These are phyloP conservation scores for Petaurus breviceps DNA, from an alignment of 2,113 vertebrate genomes.

Conservation along the genomic window DNA sequence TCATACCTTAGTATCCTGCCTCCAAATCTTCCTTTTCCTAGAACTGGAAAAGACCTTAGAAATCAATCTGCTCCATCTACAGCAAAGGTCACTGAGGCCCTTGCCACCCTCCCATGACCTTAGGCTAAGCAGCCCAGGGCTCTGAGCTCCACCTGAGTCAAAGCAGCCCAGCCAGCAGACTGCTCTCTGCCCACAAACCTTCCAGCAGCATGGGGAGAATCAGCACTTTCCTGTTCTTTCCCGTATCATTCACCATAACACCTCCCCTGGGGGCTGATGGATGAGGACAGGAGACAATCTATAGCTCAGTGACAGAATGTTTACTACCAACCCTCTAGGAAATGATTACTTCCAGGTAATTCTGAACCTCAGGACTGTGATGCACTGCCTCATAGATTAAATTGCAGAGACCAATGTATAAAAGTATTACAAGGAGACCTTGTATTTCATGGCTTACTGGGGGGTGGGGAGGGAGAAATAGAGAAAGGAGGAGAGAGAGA, in stretches of 20 bases:
- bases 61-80: neutral
- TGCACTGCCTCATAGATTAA: constrained; percentile 69
- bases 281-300: constrained; percentile 58
- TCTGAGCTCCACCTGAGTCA: neutral
- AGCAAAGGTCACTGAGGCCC: neutral
- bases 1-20: neutral
- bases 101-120: neutral
- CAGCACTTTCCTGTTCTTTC: constrained; percentile 19
- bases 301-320: constrained; percentile 59
- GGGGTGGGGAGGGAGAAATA: neutral
- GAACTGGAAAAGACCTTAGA: neutral
- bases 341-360: constrained; percentile 71
- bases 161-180: constrained; percentile 13
- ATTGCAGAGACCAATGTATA: constrained; percentile 16
- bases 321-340: constrained; percentile 65
- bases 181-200: constrained; percentile 22
- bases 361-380: constrained; percentile 64
- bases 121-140: neutral
- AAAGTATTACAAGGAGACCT: constrained; percentile 57
- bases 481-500: too few species aligned
- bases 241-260: neutral
- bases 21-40: neutral
- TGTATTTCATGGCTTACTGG: constrained; percentile 49
- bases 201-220: neutral
- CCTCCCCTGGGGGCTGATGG: constrained; percentile 52